phyloP scores from a whole-genome alignment of 2,113 vertebrate species.

The Sardina pilchardus region DNA sequence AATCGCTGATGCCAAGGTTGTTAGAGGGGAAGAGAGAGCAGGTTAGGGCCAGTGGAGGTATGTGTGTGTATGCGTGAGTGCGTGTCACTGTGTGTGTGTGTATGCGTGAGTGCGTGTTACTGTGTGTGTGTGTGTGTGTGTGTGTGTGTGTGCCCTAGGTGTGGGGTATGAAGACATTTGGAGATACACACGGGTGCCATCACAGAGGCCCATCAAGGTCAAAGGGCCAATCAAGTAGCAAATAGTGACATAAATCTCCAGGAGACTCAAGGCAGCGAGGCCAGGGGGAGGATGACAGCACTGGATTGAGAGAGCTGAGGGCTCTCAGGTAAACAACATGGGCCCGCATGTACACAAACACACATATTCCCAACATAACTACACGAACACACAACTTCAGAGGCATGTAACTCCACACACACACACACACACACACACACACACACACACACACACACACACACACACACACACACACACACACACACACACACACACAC shows the following conservation, averaged over 20 bases:
- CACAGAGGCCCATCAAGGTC: slow-evolving; percentile 20
- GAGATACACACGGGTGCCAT: background rate
- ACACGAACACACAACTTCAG: background rate
- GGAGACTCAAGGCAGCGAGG: slow-evolving; percentile 6
- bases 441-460: too few species aligned
- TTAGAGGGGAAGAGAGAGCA: background rate
- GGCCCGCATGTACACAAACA: background rate
- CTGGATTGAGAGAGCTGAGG: background rate
- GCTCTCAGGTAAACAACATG: background rate
- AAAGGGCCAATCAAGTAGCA: slow-evolving; percentile 17
- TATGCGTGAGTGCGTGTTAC: too few species aligned
- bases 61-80: too few species aligned
- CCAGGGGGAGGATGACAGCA: slow-evolving; percentile 19
- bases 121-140: background rate
- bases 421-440: background rate
- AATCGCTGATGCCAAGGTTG: slow-evolving; percentile 27
- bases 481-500: background rate
- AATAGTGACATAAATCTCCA: slow-evolving; percentile 25
- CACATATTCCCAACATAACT: background rate
- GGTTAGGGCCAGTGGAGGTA: background rate
- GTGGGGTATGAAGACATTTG: background rate
- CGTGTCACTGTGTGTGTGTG: too few species aligned
- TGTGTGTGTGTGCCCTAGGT: background rate
- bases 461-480: background rate
- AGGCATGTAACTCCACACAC: too few species aligned